Evolutionary conservation across 2,797 vertebrate species (phyloP).

Genomic region (Ammospiza maritima): DNA sequence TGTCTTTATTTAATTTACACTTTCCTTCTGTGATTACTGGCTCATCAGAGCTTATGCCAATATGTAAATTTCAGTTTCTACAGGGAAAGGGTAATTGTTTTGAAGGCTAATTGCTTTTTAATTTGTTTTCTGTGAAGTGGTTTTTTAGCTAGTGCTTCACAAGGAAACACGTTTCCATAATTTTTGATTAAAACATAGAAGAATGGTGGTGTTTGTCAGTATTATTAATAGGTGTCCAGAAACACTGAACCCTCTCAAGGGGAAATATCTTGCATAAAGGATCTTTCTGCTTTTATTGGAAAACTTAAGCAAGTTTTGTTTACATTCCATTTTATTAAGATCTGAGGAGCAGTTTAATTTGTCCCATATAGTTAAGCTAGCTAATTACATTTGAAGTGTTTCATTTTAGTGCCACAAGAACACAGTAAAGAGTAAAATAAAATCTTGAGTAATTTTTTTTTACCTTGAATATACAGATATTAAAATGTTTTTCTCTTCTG

Average conservation of each 20-base stretch:
- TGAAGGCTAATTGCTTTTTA: neutral
- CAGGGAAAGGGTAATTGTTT: neutral
- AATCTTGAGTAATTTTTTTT: neutral
- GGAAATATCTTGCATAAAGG: neutral
- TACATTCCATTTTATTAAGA: neutral
- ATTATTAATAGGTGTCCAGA: neutral
- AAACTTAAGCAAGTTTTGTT: neutral
- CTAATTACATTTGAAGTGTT: neutral
- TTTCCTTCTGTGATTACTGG: neutral
- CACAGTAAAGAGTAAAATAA: neutral
- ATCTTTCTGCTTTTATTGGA: neutral
- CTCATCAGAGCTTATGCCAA: neutral
- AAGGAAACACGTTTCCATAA: neutral
- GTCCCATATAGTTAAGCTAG: neutral
- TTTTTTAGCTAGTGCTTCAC: neutral
- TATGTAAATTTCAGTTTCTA: neutral
- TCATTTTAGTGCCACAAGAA: neutral
- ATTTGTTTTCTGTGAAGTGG: neutral
- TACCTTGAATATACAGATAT: neutral
- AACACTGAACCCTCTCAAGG: neutral
- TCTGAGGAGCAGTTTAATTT: neutral
- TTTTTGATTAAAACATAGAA: neutral
- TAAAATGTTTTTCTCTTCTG: constrained; percentile 47
- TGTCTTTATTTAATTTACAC: neutral
- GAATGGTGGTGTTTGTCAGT: neutral